Evolutionary conservation across 1,140 invertebrate species (phyloP), one percentile per base, ranked within the genome.

Genomic region (Drosophila rhopaloa): DNA sequence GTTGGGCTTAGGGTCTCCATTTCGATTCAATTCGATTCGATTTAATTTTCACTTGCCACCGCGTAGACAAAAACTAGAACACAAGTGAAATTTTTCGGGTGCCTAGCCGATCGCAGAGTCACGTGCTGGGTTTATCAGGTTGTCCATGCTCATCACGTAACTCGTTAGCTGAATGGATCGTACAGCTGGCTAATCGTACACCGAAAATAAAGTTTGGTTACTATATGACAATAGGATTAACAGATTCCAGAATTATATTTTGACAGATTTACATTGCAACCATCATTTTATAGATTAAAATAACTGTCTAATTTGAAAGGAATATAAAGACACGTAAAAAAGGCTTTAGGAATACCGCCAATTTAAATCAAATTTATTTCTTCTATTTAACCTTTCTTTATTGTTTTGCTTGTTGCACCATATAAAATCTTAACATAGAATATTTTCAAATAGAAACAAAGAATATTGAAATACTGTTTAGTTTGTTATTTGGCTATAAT

Each of bases 71-170:
- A 91, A 91, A 91, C 82, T 91, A 91, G 90, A 91, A 91, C 90
- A 89, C 76, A 90, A 91, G 90, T 91, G 90, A 91, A 91, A 91
- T 91, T 91, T 81, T 75, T 57, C 63, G 67, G 67, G 24, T 44
- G 27, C 19, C 57, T 51, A 46, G 51, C 14, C 40, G 54, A 51
- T 47, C 78, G 57, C 37, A 51, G n/a, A 46, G 82, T 91, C 90
- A 91, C 90, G 90, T 90, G 90, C 90, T 78, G 24, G 29, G 35
- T 61, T 67, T 48, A 19, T 51, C 16, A 44, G 24, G 50, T 83
- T 81, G 58, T 47, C 66, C 59, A 89, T 70, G 81, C 84, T 38
- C 5, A 46, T 70, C 84, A 89, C 84, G 84, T 90, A 81, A 10
- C 50, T 27, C 73, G 43, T 89, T 84, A 78, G 70, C 65, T 65